phyloP scores from a whole-genome alignment of 2,113 vertebrate species.

The Leuciscus idus region DNA sequence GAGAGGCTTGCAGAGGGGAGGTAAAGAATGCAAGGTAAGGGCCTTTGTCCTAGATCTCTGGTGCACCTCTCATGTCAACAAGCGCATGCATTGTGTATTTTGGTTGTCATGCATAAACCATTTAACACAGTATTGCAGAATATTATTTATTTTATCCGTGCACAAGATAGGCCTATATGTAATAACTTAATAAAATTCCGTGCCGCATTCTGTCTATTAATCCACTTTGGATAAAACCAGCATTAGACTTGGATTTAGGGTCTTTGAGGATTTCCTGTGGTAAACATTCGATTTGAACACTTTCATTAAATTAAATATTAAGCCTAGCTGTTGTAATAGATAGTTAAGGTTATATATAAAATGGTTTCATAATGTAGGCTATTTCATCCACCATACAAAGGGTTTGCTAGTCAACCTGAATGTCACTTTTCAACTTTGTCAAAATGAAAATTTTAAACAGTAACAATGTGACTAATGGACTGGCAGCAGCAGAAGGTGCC shows the following conservation, averaged over 20 bases:
- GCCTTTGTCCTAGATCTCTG: constrained; percentile 18
- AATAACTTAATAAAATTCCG: background rate
- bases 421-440: background rate
- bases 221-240: background rate
- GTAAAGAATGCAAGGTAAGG: constrained; percentile 20
- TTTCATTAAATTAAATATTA: background rate
- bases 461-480: background rate
- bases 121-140: background rate
- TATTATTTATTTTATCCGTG: background rate
- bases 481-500: constrained; percentile 32
- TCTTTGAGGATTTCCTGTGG: background rate
- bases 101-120: background rate
- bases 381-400: background rate
- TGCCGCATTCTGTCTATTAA: background rate
- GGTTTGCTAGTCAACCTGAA: background rate
- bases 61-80: background rate
- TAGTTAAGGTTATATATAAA: background rate
- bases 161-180: background rate
- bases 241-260: background rate
- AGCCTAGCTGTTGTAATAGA: background rate
- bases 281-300: background rate
- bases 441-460: background rate
- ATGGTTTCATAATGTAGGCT: no score
- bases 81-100: background rate
- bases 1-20: background rate